phyloP scores from a whole-genome alignment of 30 jellyfish, hydroid and myxozoan species.

The Turritopsis dohrnii region DNA sequence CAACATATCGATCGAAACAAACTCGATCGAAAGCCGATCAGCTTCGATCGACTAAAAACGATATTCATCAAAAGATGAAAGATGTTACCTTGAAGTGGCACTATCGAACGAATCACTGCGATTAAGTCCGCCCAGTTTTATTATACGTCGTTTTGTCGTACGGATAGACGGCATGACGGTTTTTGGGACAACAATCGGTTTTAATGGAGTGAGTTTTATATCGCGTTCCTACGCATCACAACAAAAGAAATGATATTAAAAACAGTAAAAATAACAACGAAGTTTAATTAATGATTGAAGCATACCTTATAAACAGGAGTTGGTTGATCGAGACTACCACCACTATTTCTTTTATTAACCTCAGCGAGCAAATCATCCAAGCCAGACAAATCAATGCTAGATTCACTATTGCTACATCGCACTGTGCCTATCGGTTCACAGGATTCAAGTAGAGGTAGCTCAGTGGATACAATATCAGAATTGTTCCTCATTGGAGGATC shows the following conservation, averaged over 20 bases:
- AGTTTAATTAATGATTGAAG: background rate
- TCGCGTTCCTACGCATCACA: background rate
- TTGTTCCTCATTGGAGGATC: background rate
- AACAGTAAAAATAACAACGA: background rate
- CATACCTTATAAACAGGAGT: background rate
- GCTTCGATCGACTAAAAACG: no score
- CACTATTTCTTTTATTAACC: conserved; percentile 22
- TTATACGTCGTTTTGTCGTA: conserved; percentile 22
- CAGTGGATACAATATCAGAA: background rate
- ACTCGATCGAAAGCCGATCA: no score
- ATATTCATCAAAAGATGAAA: no score
- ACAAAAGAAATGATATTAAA: background rate
- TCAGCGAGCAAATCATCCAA: conserved; percentile 36
- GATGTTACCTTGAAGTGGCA: conserved; percentile 9
- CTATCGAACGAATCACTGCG: conserved; percentile 8
- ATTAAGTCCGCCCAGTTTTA: conserved; percentile 22
- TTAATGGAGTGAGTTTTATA: background rate
- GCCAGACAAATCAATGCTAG: conserved; percentile 30
- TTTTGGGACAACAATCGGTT: background rate
- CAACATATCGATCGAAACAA: no score
- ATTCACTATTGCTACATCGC: background rate
- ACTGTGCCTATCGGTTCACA: background rate
- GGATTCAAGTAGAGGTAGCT: background rate
- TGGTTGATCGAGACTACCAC: background rate
- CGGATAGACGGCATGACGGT: conserved; percentile 28